phyloP scores from a whole-genome alignment of 2,888 invertebrate genomes.

The Cloeon dipterum region DNA sequence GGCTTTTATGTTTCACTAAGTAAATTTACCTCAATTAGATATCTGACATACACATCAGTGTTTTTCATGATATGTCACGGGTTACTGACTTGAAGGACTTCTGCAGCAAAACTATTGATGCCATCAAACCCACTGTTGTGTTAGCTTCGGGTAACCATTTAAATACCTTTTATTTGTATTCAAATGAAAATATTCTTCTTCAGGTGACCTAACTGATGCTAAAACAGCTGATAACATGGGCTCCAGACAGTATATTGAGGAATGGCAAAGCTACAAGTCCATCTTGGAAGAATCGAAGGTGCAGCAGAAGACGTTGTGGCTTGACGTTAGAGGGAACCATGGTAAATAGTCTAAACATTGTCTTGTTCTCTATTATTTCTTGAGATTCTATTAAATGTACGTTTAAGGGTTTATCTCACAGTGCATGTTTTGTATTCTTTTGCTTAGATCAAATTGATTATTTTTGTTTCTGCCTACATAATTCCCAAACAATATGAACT shows the following conservation, averaged over 20 bases:
- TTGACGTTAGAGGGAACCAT: slow-evolving; percentile 83
- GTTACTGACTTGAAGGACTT: slow-evolving; percentile 57
- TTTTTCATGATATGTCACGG: slow-evolving; percentile 50
- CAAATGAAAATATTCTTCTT: slow-evolving; percentile 6
- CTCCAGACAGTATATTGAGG: slow-evolving; percentile 53
- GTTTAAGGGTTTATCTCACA: too few species aligned
- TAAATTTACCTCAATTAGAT: slow-evolving; percentile 29
- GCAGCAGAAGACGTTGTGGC: slow-evolving; percentile 47
- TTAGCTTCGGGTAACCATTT: slow-evolving; percentile 43
- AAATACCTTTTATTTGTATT: too few species aligned
- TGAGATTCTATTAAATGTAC: too few species aligned
- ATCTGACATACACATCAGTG: slow-evolving; percentile 73
- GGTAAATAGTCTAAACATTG: slow-evolving; percentile 31
- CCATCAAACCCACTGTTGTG: slow-evolving; percentile 51
- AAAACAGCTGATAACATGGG: slow-evolving; percentile 55
- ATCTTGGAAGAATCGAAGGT: slow-evolving; percentile 42
- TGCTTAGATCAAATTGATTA: neutral
- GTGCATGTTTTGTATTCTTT: neutral
- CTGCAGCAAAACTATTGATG: slow-evolving; percentile 45
- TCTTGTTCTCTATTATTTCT: too few species aligned
- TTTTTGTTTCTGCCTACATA: slow-evolving; percentile 1
- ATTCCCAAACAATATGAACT: too few species aligned
- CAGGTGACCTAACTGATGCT: slow-evolving; percentile 69
- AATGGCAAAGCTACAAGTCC: slow-evolving; percentile 60
- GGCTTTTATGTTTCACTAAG: slow-evolving; percentile 3